Evolutionary conservation across 1,140 invertebrate genomes (phyloP).

Genomic region (Delia radicum): DNA sequence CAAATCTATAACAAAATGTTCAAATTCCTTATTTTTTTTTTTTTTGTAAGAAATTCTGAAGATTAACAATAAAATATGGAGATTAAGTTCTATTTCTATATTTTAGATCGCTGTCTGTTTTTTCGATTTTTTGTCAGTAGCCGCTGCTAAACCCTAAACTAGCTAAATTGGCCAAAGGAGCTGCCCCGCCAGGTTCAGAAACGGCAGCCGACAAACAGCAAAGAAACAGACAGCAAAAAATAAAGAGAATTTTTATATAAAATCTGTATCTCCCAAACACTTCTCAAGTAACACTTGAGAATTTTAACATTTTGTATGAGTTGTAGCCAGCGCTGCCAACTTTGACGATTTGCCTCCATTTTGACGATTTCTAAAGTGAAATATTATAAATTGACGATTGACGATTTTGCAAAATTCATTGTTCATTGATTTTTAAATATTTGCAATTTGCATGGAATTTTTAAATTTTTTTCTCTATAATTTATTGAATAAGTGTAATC

Average conservation of each 20-base stretch:
- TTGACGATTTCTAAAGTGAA: no score
- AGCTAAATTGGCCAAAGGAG: conserved; percentile 33
- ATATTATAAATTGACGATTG: no score
- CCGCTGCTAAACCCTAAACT: conserved; percentile 45
- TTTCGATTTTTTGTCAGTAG: conserved; percentile 49
- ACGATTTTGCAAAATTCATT: no score
- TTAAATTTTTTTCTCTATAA: no score
- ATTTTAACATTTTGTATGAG: conserved; percentile 28
- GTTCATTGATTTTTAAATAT: no score
- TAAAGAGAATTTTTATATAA: neutral
- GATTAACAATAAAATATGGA: neutral
- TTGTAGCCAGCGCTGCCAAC: no score
- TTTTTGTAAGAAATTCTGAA: conserved; percentile 43
- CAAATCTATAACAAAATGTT: neutral
- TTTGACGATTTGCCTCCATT: no score
- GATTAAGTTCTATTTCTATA: neutral
- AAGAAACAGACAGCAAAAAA: conserved; percentile 7
- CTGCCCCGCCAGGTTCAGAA: conserved; percentile 30
- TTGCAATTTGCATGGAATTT: no score
- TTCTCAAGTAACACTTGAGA: conserved; percentile 14
- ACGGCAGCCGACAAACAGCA: neutral
- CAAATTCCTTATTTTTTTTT: conserved; percentile 1
- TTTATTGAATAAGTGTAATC: no score
- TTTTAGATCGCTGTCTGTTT: conserved; percentile 49
- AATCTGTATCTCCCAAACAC: neutral